Evolutionary conservation across 2,797 vertebrate species (phyloP), one percentile per base, ranked within the genome.

Genomic region (Macropodus opercularis): DNA sequence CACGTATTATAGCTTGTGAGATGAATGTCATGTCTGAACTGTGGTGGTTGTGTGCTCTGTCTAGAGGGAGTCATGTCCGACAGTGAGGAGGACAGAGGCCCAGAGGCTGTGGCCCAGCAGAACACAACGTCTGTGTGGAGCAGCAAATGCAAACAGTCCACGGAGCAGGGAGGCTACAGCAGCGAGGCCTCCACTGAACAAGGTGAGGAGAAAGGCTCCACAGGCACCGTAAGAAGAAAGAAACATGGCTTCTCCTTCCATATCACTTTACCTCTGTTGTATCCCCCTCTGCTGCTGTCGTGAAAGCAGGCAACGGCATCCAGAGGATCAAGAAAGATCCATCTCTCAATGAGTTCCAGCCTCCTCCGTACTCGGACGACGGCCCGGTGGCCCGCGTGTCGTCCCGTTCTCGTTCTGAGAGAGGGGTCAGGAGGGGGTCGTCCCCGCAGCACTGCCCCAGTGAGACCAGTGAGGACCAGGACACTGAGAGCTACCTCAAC

Each of bases 281-380:
- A 1, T 65, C 35, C 8, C 14, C 64, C 21, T 73, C 29, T 36
- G 22, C 60, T 87, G 51, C 3, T 84, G 86, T 61, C 17, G 3
- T 32, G 41, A 41, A 29, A 47, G 63, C 91, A 96, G 95, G 85
- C 3, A 92, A 88, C 92, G 93, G 93, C 87, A 95, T 96, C 85
- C 95, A 97, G 90, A 94, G 94, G 75, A 95, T 95, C 88, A 94
- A 94, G 87, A 93, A 92, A 70, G 93, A 94, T 0, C 91, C 94
- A 52, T 94, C 94, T 0, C 82, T 94, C 64, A 92, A 92, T 40
- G 96, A 98, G 73, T 82, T 94, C 52, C 94, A 94, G 88, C 96
- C 96, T 0, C 96, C 96, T 2, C 96, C 96, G 0, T 98, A 97
- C 85, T 94, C 92, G 80, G 94, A 95, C 48, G 89, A 94, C 80